phyloP scores from a whole-genome alignment of 2,113 vertebrate species.

The Peromyscus polionotus region DNA sequence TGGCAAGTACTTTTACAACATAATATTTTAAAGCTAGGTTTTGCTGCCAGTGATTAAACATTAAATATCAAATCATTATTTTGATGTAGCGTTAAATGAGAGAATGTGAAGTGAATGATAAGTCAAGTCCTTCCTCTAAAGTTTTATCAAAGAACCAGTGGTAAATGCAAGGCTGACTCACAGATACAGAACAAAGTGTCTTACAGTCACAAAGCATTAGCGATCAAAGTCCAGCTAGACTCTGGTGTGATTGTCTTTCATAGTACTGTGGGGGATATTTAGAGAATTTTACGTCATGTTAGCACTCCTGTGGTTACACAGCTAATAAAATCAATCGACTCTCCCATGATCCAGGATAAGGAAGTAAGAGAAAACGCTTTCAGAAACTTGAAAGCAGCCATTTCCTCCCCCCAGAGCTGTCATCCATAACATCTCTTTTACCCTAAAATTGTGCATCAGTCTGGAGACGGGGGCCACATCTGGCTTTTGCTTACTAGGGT shows the following conservation, averaged over 20 bases:
- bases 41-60: conserved; percentile 1
- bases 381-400: not conserved
- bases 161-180: not conserved
- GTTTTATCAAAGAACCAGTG: not conserved
- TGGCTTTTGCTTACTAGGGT: not conserved
- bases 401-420: not conserved
- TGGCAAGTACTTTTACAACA: not conserved
- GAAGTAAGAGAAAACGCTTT: not conserved
- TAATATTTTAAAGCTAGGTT: not conserved
- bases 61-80: conserved; percentile 21
- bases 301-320: not conserved
- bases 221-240: not conserved
- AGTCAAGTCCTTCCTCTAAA: conserved; percentile 25
- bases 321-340: not conserved
- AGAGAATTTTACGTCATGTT: not conserved
- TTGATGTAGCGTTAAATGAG: not conserved
- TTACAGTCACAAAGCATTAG: not conserved
- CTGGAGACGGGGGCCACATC: not conserved
- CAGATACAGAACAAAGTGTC: not conserved
- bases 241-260: not conserved
- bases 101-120: not conserved
- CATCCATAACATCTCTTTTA: not conserved
- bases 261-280: not conserved
- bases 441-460: not conserved
- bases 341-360: not conserved